Conservation (phyloP, 2,113 vertebrate genomes). For the Panurus biarmicus region DNA sequence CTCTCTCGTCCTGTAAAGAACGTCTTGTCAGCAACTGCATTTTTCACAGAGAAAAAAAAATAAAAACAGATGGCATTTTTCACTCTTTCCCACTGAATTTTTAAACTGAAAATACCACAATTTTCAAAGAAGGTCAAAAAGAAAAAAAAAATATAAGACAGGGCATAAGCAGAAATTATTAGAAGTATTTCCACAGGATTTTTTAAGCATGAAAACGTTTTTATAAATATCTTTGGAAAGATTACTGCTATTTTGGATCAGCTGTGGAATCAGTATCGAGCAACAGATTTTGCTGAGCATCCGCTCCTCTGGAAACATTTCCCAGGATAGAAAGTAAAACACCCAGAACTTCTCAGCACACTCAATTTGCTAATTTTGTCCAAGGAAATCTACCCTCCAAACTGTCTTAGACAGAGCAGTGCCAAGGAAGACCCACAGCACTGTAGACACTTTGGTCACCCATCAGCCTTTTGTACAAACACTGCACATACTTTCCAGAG, state of each 20-base stretch:
- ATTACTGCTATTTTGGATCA: not conserved
- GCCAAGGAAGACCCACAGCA: not conserved
- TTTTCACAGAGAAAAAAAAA: not conserved
- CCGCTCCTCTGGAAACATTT: not conserved
- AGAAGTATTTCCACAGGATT: not conserved
- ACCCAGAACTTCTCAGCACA: not conserved
- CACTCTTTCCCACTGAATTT: not conserved
- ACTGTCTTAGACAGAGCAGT: not conserved
- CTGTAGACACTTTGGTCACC: not conserved
- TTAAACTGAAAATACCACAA: not conserved
- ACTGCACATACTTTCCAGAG: not conserved
- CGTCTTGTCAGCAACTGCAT: not conserved
- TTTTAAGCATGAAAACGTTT: not conserved
- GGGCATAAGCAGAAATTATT: not conserved
- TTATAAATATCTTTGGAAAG: not conserved
- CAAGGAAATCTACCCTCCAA: not conserved
- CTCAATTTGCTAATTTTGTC: not conserved
- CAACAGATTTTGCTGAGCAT: not conserved
- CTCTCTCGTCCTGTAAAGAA: not conserved
- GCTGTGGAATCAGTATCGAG: not conserved
- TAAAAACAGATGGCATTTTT: not conserved
- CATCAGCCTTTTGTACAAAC: not conserved
- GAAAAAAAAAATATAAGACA: not conserved
- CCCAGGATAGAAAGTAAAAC: not conserved
- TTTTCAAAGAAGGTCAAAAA: not conserved